phyloP scores from a whole-genome alignment of 64 coral and sea anemone species.

The Platygyra sinensis region DNA sequence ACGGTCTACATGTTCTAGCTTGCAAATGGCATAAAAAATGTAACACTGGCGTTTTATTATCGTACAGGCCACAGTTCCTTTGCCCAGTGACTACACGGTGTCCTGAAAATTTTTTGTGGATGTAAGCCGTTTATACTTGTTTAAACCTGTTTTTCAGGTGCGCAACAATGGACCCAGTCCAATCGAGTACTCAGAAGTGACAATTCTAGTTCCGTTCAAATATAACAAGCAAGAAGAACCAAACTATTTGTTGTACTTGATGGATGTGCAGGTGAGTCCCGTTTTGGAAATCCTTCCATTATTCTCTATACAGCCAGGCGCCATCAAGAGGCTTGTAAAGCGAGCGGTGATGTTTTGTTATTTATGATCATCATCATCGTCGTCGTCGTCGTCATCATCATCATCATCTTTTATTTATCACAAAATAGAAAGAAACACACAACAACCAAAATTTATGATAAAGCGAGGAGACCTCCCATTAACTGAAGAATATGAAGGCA shows the following conservation, averaged over 20 bases:
- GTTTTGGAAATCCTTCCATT: background rate
- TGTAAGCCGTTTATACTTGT: background rate
- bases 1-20: too few relatives aligned
- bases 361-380: too few relatives aligned
- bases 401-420: too few relatives aligned
- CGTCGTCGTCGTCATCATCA: too few relatives aligned
- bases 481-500: too few relatives aligned
- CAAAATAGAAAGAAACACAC: too few relatives aligned
- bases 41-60: background rate
- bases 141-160: constrained; percentile 27
- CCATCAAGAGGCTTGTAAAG: background rate
- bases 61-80: too few relatives aligned
- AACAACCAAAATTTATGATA: too few relatives aligned
- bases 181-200: constrained; percentile 54
- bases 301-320: background rate
- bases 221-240: constrained; percentile 23
- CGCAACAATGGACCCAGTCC: constrained; percentile 58
- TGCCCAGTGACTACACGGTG: too few relatives aligned
- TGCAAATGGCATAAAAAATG: too few relatives aligned
- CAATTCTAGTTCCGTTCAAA: constrained; percentile 46
- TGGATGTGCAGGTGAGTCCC: constrained; percentile 26
- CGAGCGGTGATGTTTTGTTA: too few relatives aligned
- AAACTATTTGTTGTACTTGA: constrained; percentile 58
- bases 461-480: too few relatives aligned
- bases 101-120: background rate